Base-by-base conservation (phyloP, 2,797 vertebrate genomes). In the Sparidentex hasta region DNA sequence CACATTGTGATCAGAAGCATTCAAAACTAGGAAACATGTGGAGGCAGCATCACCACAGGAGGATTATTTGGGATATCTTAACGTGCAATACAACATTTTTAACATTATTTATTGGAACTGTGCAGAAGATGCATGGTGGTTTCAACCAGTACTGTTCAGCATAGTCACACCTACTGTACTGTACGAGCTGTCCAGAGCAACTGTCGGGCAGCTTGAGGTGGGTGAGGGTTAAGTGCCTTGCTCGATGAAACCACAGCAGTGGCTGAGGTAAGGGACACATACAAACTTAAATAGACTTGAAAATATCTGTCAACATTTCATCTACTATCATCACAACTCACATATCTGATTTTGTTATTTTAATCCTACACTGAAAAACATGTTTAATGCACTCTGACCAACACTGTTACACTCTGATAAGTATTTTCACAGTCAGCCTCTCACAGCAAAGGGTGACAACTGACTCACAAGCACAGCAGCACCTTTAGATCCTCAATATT, bases 171-270 rank as follows among this genome's bases (percentile, higher is more conserved):
- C 3, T 1, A 38, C 27, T 33, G 25, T 51, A 4, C 33, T 38
- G 33, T 38, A 7, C 16, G 52, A 79, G 61, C 64, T 54, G 64
- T 20, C 44, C 29, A 46, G 33, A 68, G 38, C 50, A 71, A 44
- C 63, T 57, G 48, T 4, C 55, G 47, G 80, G 79, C 72, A 84
- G 38, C 23, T 76, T 27, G 5, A 68, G 71, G 65, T 52, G 69
- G 69, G 64, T 71, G 65, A 58, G 62, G 75, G 66, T 63, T 25
- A 78, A 88, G 91, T 91, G 91, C 90, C 90, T 92, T 90, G 70
- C 85, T 84, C 74, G 59, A 12, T 66, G 64, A 73, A 66, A 71
- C 68, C 68, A 71, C 21, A 70, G 25, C 59, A 55, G 48, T 62
- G 48, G 51, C 65, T 62, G 71, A 65, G 17, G 23, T 38, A 48